Conservation (phyloP, 2,113 vertebrate genomes). For the Felis catus region DNA sequence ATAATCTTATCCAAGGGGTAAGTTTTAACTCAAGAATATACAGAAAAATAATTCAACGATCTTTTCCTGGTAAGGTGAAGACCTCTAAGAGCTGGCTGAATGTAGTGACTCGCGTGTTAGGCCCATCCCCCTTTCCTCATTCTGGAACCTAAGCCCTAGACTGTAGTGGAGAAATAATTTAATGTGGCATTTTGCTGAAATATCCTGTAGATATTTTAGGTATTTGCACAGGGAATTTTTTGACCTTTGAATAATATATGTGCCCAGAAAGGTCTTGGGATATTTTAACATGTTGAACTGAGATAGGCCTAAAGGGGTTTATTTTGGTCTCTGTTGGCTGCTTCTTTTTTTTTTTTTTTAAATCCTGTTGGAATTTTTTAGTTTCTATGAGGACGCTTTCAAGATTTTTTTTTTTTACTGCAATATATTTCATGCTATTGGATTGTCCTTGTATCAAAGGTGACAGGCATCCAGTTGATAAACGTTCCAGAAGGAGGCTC, state of each 20-base stretch:
- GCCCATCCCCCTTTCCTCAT: neutral
- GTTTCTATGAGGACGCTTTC: conserved; percentile 9
- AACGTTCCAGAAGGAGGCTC: neutral
- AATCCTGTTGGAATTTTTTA: conserved; percentile 46
- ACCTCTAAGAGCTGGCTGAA: neutral
- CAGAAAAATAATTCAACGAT: neutral
- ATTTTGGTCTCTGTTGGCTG: conserved; percentile 64
- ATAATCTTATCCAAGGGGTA: neutral
- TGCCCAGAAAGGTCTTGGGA: conserved; percentile 73
- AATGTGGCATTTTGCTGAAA: conserved; percentile 63
- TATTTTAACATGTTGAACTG: conserved; percentile 70
- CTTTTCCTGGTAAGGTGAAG: neutral
- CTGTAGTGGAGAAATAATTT: conserved; percentile 48
- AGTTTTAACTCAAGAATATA: neutral
- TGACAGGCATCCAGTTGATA: neutral
- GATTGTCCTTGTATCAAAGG: conserved; percentile 16
- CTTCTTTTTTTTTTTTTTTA: conserved; percentile 42
- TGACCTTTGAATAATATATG: conserved; percentile 78
- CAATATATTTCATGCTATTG: conserved; percentile 8
- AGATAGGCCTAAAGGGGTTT: conserved; percentile 33
- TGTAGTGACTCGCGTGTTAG: neutral
- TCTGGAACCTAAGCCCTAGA: conserved; percentile 17
- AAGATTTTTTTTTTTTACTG: conserved; percentile 18
- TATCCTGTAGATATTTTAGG: conserved; percentile 73
- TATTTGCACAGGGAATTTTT: conserved; percentile 72